Base-by-base conservation (phyloP, 2,888 invertebrate genomes). In the Ligdia adustata region DNA sequence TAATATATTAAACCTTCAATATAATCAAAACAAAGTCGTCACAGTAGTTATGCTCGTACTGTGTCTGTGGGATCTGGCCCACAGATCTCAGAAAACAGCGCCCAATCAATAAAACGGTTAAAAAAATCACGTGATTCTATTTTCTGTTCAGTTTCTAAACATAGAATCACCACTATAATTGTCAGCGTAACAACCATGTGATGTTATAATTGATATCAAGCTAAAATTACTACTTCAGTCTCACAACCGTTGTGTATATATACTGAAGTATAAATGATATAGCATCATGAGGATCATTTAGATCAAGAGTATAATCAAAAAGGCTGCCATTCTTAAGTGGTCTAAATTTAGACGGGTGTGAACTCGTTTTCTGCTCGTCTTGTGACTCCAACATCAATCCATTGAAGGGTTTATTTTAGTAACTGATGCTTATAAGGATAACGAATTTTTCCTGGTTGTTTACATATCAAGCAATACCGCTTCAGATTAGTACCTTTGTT, bases 331-430 rank as follows among this genome's bases (percentile, higher is more conserved):
- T 33, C 65, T 75, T 64, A 77, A 79, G 69, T 77, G 81, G 56
- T 74, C 85, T 86, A 88, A 80, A 84, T 81, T 76, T 89, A 89
- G 86, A 72, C 47, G 43, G 73, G 72, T 74, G 75, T 66, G 73
- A 79, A 80, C 73, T 73, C 73, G 70, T 62, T 65, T 76, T 75
- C 72, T 69, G 68, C 60, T 60, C 69, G 77, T 81, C 81, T 79
- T 75, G 82, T 81, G 82, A 82, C 71, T 61, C 58, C 52, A 55
- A 52, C 59, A 55, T 53, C 66, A 66, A 64, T 68, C 78, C 72
- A 79, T 79, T 80, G 72, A 63, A 14, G 12, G 60, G 58, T 68
- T 75, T 82, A 83, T 83, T 85, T 86, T 79, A 80, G 72, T 69
- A 74, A 57, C 16, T n/a, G n/a, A 6, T 22, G 16, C 65, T 60